A percentile compares a stretch with the other conserved stretches of the same genome.
phyloP scores from a whole-genome alignment of 2,888 invertebrate species.

The Eupithecia abbreviata region DNA sequence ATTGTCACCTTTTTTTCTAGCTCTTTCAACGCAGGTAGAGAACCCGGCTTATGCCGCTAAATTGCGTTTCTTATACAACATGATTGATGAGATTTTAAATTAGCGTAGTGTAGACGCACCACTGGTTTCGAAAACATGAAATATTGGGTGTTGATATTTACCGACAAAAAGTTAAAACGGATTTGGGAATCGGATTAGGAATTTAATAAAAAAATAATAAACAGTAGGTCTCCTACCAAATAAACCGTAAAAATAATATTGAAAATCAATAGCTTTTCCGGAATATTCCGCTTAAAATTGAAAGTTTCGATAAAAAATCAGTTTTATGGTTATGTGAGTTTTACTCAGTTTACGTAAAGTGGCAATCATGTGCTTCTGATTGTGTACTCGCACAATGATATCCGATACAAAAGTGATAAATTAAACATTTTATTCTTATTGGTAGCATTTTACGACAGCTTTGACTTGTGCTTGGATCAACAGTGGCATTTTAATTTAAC shows the following conservation, averaged over 20 bases:
- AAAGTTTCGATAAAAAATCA: slow-evolving; percentile 51
- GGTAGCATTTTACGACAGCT: slow-evolving; percentile 59
- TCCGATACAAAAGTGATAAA: slow-evolving; percentile 52
- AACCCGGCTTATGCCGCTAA: slow-evolving; percentile 62
- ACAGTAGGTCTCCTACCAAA: slow-evolving; percentile 17
- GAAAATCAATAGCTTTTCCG: slow-evolving; percentile 35
- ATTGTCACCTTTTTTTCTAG: slow-evolving; percentile 75
- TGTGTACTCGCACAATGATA: slow-evolving; percentile 37
- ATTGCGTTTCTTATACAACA: slow-evolving; percentile 68
- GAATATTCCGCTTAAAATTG: slow-evolving; percentile 42
- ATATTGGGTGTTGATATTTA: slow-evolving; percentile 56
- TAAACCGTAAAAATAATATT: slow-evolving; percentile 32
- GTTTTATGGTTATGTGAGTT: slow-evolving; percentile 53
- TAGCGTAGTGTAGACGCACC: slow-evolving; percentile 51
- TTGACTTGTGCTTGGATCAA: slow-evolving; percentile 43
- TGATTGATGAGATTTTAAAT: slow-evolving; percentile 78
- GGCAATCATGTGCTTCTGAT: slow-evolving; percentile 40
- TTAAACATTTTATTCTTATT: slow-evolving; percentile 61
- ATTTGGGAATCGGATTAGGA: slow-evolving; percentile 13
- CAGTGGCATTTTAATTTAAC: slow-evolving; percentile 49
- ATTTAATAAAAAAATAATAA: slow-evolving; percentile 23
- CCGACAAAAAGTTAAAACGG: slow-evolving; percentile 17
- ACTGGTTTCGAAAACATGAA: slow-evolving; percentile 41
- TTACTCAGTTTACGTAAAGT: slow-evolving; percentile 49
- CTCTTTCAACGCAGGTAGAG: slow-evolving; percentile 67